phyloP scores from a whole-genome alignment of 1,140 invertebrate genomes.

The Littorina saxatilis region DNA sequence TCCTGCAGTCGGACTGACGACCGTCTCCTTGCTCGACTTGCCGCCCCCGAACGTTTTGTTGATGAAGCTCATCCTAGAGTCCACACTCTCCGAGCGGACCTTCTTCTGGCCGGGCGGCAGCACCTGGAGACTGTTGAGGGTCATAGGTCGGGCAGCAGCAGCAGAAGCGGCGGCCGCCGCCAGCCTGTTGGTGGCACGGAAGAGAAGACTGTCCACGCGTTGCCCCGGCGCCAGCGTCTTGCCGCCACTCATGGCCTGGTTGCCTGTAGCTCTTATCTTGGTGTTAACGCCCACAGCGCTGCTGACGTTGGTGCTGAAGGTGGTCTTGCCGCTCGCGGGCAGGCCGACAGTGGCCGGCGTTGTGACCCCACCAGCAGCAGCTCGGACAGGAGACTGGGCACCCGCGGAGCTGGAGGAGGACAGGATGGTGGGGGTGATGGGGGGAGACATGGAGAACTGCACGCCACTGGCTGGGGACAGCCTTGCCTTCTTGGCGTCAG shows the following conservation, averaged over 20 bases:
- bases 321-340: not conserved
- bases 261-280: not conserved
- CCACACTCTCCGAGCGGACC: not conserved
- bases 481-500: not conserved
- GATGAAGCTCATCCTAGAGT: slow-evolving; percentile 26
- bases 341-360: not conserved
- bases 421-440: slow-evolving; percentile 29
- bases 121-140: not conserved
- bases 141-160: not conserved
- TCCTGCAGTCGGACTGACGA: not conserved
- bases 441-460: not conserved
- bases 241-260: not conserved
- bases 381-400: not conserved
- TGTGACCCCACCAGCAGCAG: not conserved
- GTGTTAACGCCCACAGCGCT: not conserved
- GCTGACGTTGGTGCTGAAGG: slow-evolving; percentile 1
- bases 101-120: not conserved
- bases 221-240: slow-evolving; percentile 17
- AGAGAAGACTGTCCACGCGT: slow-evolving; percentile 34
- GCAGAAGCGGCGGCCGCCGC: not conserved
- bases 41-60: slow-evolving; percentile 30
- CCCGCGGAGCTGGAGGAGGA: slow-evolving; percentile 15
- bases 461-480: not conserved
- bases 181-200: slow-evolving; percentile 17
- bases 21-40: slow-evolving; percentile 8